Percentiles rank a stretch among this genome's conserved stretches.
Evolutionary conservation across 2,797 vertebrate genomes (phyloP).

Genomic region (Erethizon dorsatum): DNA sequence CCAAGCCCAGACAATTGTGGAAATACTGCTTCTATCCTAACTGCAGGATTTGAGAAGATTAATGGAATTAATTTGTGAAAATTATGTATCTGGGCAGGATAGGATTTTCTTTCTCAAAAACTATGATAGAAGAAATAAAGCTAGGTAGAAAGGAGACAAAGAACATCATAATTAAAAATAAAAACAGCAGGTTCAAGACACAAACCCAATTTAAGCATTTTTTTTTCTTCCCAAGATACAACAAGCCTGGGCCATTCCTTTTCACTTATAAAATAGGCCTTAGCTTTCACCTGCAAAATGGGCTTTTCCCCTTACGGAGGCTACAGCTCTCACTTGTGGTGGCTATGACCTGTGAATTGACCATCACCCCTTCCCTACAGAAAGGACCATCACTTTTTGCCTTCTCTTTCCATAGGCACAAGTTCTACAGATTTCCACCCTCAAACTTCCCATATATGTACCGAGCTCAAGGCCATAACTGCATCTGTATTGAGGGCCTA

Average conservation of each 20-base stretch:
- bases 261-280: neutral
- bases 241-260: neutral
- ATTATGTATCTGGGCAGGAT: neutral
- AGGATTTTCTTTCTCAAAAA: neutral
- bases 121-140: neutral
- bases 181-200: neutral
- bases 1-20: neutral
- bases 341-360: neutral
- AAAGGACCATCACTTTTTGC: neutral
- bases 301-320: neutral
- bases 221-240: neutral
- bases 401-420: neutral
- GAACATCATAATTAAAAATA: neutral
- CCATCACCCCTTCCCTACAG: neutral
- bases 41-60: neutral
- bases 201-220: neutral
- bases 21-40: neutral
- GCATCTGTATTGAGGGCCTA: neutral
- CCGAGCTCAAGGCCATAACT: neutral
- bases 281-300: neutral
- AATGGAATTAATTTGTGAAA: conserved; percentile 63
- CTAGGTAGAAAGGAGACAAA: neutral
- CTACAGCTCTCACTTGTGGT: neutral
- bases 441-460: neutral
- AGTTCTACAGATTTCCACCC: neutral